Evolutionary conservation across 2,797 vertebrate species (phyloP), one percentile per base, ranked within the genome.

Genomic region (Notolepis coatsorum): DNA sequence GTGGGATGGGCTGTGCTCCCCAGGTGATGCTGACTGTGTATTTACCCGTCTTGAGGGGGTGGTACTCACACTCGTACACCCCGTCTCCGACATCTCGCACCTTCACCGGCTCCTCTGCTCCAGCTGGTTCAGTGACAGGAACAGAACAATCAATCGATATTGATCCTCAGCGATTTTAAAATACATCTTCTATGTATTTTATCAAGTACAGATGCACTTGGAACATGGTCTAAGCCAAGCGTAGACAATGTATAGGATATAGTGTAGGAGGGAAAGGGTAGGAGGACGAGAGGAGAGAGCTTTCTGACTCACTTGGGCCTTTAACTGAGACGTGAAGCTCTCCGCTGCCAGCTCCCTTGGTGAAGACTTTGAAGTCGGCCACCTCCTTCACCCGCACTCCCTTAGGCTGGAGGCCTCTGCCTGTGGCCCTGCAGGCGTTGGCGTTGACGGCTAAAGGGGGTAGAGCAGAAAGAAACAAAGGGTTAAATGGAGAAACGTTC

Each of bases 301-400:
- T 63, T 75, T 66, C 65, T 84, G 74, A 91, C 96, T 93, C 85
- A 99, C 97, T 94, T 58, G 97, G 97, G 45, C 96, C 96, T 91
- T 95, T 97, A 76, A 98, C 87, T 0, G 90, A 87, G 70, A 99
- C 95, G 50, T 92, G 94, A 61, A 98, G 92, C 12, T 95, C 93
- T 24, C 97, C 97, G 0, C 90, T 97, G 90, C 97, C 97, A 0
- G 97, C 96, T 20, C 96, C 97, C 86, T 96, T 96, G 42, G 97
- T 98, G 85, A 95, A 94, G 48, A 98, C 96, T 81, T 94, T 95
- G 91, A 99, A 99, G 88, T 97, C 96, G 0, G 96, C 96, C 78
- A 93, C 91, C 63, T 98, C 96, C 71, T 96, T 97, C 48, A 97
- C 95, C 18, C 97, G 92, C 18, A 99, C 90, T 0, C 97, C 97